These are phyloP conservation scores for Cetoscarus ocellatus DNA, from an alignment of 2,797 vertebrate species.

Conservation along the genomic window DNA sequence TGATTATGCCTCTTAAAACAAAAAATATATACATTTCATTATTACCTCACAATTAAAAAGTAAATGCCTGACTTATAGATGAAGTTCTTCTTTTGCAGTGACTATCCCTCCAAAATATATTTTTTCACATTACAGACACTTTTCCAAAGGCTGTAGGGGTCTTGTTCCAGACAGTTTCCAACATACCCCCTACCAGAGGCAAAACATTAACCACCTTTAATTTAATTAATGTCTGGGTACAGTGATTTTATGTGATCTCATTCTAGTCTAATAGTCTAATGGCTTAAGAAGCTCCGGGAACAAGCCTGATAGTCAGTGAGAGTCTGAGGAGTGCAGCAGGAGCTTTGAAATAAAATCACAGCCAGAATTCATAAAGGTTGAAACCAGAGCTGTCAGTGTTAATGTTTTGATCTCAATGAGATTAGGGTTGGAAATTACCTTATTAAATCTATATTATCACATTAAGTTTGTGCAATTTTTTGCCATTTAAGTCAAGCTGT, in stretches of 20 bases:
- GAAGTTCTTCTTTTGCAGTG: not conserved
- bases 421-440: too few species aligned
- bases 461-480: too few species aligned
- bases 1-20: slow-evolving; percentile 36
- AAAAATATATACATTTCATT: slow-evolving; percentile 8
- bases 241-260: slow-evolving; percentile 54
- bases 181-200: slow-evolving; percentile 19
- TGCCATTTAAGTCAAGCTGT: too few species aligned
- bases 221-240: slow-evolving; percentile 57
- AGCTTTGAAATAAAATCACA: slow-evolving; percentile 20
- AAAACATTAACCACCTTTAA: slow-evolving; percentile 36
- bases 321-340: slow-evolving; percentile 14
- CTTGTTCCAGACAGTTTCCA: slow-evolving; percentile 15
- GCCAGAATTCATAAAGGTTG: slow-evolving; percentile 22
- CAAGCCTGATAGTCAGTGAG: slow-evolving; percentile 8
- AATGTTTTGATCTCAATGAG: too few species aligned
- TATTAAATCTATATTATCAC: too few species aligned
- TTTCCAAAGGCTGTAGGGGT: slow-evolving; percentile 2
- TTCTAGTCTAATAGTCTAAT: slow-evolving; percentile 43
- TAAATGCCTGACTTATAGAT: not conserved
- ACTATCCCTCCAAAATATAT: slow-evolving; percentile 7
- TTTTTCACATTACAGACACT: not conserved
- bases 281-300: slow-evolving; percentile 39
- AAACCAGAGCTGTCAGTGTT: not conserved
- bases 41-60: not conserved